Conservation (phyloP, 2,888 invertebrate genomes). For the Hypsopygia costalis region DNA sequence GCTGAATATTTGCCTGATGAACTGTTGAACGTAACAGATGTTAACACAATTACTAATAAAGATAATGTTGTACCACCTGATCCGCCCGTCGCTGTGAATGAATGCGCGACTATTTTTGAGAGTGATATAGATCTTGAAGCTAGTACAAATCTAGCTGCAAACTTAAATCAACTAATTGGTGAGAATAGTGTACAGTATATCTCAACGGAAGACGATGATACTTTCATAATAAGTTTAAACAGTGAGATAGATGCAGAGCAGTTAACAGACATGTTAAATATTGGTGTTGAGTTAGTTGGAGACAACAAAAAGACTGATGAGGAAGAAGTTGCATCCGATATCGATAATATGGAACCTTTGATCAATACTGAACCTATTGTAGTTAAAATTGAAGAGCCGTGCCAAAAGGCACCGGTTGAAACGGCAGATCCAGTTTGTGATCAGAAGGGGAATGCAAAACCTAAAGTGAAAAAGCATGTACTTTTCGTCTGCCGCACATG, state of each 20-base stretch:
- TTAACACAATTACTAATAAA: slow-evolving; percentile 28
- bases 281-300: slow-evolving; percentile 40
- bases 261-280: slow-evolving; percentile 67
- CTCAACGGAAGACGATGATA: slow-evolving; percentile 71
- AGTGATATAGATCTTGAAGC: slow-evolving; percentile 72
- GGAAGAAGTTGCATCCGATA: slow-evolving; percentile 11
- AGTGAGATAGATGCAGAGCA: slow-evolving; percentile 71
- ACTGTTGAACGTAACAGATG: slow-evolving; percentile 44
- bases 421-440: slow-evolving; percentile 7
- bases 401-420: not conserved
- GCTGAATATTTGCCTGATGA: slow-evolving; percentile 54
- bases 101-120: slow-evolving; percentile 71
- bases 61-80: slow-evolving; percentile 26
- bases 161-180: slow-evolving; percentile 69
- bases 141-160: slow-evolving; percentile 65
- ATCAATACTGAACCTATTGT: slow-evolving; percentile 27
- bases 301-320: slow-evolving; percentile 24
- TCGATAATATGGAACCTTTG: slow-evolving; percentile 13
- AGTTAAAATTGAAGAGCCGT: slow-evolving; percentile 25
- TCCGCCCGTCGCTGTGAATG: slow-evolving; percentile 51
- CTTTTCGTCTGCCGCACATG: slow-evolving; percentile 55
- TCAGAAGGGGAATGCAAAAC: slow-evolving; percentile 20
- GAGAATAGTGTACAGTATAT: slow-evolving; percentile 71
- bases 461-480: slow-evolving; percentile 36
- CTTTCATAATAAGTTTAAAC: slow-evolving; percentile 69